phyloP scores from a whole-genome alignment of 2,797 vertebrate species.

The Hypotaenidia okinawae region DNA sequence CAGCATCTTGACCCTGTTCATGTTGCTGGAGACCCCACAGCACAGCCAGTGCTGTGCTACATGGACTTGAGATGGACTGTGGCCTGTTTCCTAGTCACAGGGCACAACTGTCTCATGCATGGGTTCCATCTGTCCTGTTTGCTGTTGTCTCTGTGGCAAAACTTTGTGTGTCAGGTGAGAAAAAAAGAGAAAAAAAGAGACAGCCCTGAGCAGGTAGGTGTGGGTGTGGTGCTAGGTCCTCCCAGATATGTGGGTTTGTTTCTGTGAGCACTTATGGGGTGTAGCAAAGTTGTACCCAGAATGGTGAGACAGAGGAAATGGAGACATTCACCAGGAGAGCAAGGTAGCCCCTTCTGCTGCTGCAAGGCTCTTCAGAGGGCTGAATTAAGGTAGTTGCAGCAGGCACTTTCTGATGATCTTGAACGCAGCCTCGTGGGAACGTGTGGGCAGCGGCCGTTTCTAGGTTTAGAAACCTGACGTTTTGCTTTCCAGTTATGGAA shows the following conservation, averaged over 20 bases:
- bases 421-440: background rate
- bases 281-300: background rate
- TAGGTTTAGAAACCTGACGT: background rate
- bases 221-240: background rate
- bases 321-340: background rate
- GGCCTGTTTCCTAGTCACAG: background rate
- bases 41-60: fast-evolving
- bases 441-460: background rate
- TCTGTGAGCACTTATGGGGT: background rate
- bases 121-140: background rate
- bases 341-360: background rate
- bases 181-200: background rate
- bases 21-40: background rate
- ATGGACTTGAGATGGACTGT: background rate
- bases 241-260: background rate
- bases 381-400: background rate
- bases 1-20: background rate
- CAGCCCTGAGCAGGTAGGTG: background rate
- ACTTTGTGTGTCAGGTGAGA: background rate
- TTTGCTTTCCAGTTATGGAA: background rate
- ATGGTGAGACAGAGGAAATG: background rate
- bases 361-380: background rate
- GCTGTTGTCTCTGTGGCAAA: background rate
- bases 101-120: background rate
- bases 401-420: background rate